These are phyloP conservation scores for Toxotes lorentzi DNA, from an alignment of 2,797 vertebrate species.

Conservation along the genomic window DNA sequence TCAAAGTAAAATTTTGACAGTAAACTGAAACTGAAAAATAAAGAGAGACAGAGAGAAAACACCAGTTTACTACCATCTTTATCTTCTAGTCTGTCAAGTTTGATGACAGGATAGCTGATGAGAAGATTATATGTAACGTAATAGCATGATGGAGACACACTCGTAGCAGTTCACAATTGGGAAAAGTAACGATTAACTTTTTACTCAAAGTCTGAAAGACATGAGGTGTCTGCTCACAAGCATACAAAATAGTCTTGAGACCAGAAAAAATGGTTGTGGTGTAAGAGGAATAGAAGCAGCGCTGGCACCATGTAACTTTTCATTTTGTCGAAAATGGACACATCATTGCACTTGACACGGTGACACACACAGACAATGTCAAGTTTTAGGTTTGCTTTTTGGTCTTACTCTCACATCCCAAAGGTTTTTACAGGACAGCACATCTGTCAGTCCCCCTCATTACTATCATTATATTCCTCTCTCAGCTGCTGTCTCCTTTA, in stretches of 20 bases:
- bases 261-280: too few species aligned
- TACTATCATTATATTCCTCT: constrained; percentile 48
- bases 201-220: constrained; percentile 11
- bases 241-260: not conserved
- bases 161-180: too few species aligned
- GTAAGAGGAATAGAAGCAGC: not conserved
- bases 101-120: constrained; percentile 49
- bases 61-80: constrained; percentile 28
- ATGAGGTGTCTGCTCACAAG: not conserved
- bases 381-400: constrained; percentile 49
- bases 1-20: constrained; percentile 68
- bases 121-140: constrained; percentile 45
- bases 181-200: not conserved
- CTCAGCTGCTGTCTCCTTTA: constrained; percentile 2
- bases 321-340: constrained; percentile 50
- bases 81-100: constrained; percentile 28
- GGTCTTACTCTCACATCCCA: constrained; percentile 29
- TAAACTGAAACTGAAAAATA: constrained; percentile 30
- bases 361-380: constrained; percentile 40
- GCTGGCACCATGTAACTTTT: constrained; percentile 30
- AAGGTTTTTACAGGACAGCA: constrained; percentile 46
- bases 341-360: constrained; percentile 46
- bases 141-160: not conserved
- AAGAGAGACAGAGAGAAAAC: not conserved
- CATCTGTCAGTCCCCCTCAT: constrained; percentile 52